Evolutionary conservation across 1,140 invertebrate species (phyloP).

Genomic region (Sinella curviseta): DNA sequence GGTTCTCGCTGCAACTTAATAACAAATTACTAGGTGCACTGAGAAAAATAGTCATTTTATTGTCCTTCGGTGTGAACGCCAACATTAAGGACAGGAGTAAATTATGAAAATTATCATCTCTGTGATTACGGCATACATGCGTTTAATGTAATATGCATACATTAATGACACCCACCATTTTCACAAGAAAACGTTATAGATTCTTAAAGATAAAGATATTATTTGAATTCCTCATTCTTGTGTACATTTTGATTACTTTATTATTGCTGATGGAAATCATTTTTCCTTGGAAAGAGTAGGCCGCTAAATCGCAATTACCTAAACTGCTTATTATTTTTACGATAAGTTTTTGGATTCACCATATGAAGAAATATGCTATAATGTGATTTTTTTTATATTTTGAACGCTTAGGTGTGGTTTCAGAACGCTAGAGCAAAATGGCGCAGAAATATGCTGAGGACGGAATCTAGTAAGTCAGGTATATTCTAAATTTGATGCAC

Average conservation of each 20-base stretch:
- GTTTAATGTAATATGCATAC: neutral
- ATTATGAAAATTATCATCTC: constrained; percentile 6
- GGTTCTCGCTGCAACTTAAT: neutral
- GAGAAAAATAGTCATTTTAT: constrained; percentile 15
- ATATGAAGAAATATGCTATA: constrained; percentile 33
- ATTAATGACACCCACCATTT: neutral
- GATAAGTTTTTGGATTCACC: too few species aligned
- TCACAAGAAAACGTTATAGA: neutral
- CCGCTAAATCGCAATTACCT: too few species aligned
- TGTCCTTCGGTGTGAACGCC: constrained; percentile 9
- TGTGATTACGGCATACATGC: neutral
- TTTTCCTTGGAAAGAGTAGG: too few species aligned
- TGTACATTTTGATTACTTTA: too few species aligned
- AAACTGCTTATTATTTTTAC: too few species aligned
- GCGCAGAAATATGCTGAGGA: constrained; percentile 79
- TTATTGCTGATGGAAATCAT: too few species aligned
- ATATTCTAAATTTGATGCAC: neutral
- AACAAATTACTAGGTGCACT: constrained; percentile 7
- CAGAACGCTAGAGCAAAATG: constrained; percentile 96
- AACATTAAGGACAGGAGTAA: constrained; percentile 11
- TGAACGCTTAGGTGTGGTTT: constrained; percentile 87
- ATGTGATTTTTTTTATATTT: constrained; percentile 23
- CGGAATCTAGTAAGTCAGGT: constrained; percentile 60
- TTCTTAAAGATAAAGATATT: neutral
- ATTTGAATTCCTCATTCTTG: too few species aligned